Evolutionary conservation across 2,888 invertebrate genomes (phyloP).

Genomic region (Cryptocephalus primarius): DNA sequence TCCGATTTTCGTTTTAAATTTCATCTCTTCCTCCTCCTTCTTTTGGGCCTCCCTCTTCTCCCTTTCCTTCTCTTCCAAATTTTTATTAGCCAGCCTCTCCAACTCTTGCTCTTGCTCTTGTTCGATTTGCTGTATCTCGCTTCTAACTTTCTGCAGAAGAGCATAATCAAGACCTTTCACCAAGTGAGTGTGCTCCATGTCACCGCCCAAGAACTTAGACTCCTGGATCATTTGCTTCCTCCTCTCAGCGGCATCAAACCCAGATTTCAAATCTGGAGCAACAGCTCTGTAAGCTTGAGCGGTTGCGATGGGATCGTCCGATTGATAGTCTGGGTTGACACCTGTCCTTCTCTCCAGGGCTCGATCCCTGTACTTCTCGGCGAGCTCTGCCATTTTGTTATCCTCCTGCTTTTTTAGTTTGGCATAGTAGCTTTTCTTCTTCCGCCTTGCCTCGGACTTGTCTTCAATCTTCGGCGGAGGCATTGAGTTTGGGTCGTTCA

Average conservation of each 20-base stretch:
- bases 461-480: constrained; percentile 47
- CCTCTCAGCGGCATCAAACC: constrained; percentile 89
- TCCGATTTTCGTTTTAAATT: constrained; percentile 73
- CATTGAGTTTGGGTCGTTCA: constrained; percentile 43
- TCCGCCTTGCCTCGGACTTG: constrained; percentile 74
- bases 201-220: constrained; percentile 94
- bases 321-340: constrained; percentile 65
- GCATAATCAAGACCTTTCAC: constrained; percentile 95
- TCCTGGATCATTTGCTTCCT: constrained; percentile 92
- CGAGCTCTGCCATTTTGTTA: constrained; percentile 85
- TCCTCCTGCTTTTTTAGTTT: constrained; percentile 91
- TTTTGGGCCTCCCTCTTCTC: constrained; percentile 37
- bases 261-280: constrained; percentile 90
- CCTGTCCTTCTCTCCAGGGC: constrained; percentile 73
- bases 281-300: constrained; percentile 70
- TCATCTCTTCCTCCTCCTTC: constrained; percentile 62
- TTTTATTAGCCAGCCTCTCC: constrained; percentile 57
- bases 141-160: constrained; percentile 84
- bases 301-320: constrained; percentile 74
- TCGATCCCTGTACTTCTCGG: constrained; percentile 85
- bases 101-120: constrained; percentile 74
- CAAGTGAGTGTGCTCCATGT: constrained; percentile 98
- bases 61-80: constrained; percentile 38
- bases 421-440: constrained; percentile 92
- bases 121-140: constrained; percentile 76